A percentile compares a stretch with the other conserved stretches of the same genome.
Conservation (phyloP, 2,113 vertebrate genomes). For the Oncorhynchus tshawytscha region DNA sequence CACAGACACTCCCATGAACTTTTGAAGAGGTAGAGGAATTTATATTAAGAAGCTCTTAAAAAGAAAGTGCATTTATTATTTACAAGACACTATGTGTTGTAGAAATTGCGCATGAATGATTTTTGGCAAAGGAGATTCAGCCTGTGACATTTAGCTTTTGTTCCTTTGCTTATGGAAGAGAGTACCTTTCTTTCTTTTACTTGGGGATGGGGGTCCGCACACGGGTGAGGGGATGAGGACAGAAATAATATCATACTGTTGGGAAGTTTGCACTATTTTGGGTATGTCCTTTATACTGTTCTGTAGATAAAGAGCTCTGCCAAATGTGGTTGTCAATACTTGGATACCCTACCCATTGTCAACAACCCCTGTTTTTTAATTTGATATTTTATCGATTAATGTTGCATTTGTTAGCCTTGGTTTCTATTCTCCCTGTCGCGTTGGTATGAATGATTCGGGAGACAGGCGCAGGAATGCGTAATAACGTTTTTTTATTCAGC, state of each 20-base stretch:
- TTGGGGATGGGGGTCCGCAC: not conserved
- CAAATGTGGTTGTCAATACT: slow-evolving; percentile 53
- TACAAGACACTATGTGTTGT: slow-evolving; percentile 43
- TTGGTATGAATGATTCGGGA: no score
- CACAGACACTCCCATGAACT: slow-evolving; percentile 34
- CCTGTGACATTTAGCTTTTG: slow-evolving; percentile 66
- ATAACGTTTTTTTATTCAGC: no score
- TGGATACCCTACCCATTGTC: slow-evolving; percentile 48
- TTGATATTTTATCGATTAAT: slow-evolving; percentile 41
- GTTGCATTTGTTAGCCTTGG: slow-evolving; percentile 27
- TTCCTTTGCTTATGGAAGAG: slow-evolving; percentile 39
- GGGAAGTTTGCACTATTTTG: slow-evolving; percentile 21
- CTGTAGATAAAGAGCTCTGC: slow-evolving; percentile 42
- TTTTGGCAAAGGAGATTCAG: slow-evolving; percentile 47
- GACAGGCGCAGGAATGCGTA: no score
- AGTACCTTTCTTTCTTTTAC: slow-evolving; percentile 50
- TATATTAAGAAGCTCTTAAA: slow-evolving; percentile 44
- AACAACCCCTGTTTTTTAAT: slow-evolving; percentile 37
- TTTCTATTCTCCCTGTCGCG: slow-evolving; percentile 13
- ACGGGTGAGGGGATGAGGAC: slow-evolving; percentile 17
- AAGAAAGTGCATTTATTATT: slow-evolving; percentile 65
- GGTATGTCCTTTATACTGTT: slow-evolving; percentile 52
- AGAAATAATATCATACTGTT: slow-evolving; percentile 44
- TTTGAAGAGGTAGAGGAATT: slow-evolving; percentile 19
- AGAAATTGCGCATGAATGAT: slow-evolving; percentile 52